A percentile compares a stretch with the other conserved stretches of the same genome.
These are phyloP conservation scores for Hermodice carunculata DNA, from an alignment of 2,888 invertebrate species.

Conservation along the genomic window DNA sequence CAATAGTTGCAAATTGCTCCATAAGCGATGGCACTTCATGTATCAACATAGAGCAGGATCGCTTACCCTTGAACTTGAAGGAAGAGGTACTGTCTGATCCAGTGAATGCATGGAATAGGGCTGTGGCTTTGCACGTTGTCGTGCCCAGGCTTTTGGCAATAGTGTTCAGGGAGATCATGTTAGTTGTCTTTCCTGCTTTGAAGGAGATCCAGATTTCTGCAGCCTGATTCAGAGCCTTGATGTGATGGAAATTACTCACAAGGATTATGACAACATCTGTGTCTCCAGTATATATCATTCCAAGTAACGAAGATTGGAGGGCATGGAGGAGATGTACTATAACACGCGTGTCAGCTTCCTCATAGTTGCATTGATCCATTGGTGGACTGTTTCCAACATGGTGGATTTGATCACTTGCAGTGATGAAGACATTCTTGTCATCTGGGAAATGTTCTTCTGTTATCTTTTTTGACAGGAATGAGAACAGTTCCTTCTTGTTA, in stretches of 20 bases:
- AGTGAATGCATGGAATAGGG: conserved; percentile 32
- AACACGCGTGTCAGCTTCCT: conserved; percentile 25
- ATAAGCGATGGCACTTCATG: conserved; percentile 12
- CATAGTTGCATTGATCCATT: conserved; percentile 16
- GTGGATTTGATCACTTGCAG: not conserved
- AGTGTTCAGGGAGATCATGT: conserved; percentile 28
- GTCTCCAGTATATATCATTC: conserved; percentile 6
- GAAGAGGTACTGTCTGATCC: conserved; percentile 32
- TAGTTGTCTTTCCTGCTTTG: conserved; percentile 14
- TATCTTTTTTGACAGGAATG: conserved; percentile 21
- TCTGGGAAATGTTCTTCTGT: not conserved
- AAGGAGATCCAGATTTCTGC: conserved; percentile 28
- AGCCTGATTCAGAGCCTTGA: conserved; percentile 16
- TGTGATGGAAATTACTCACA: conserved; percentile 22
- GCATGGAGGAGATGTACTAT: conserved; percentile 23
- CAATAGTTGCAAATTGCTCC: not conserved
- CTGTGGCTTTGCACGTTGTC: conserved; percentile 32
- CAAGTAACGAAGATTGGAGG: conserved; percentile 13
- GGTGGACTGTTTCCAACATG: not conserved
- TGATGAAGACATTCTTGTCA: not conserved
- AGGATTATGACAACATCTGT: not conserved
- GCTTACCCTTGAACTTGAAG: conserved; percentile 22
- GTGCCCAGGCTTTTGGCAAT: conserved; percentile 21
- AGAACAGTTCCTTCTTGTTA: conserved; percentile 25
- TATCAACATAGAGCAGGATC: conserved; percentile 6